These are phyloP conservation scores for Phania funesta DNA, from an alignment of 2,888 invertebrate species.

Conservation along the genomic window DNA sequence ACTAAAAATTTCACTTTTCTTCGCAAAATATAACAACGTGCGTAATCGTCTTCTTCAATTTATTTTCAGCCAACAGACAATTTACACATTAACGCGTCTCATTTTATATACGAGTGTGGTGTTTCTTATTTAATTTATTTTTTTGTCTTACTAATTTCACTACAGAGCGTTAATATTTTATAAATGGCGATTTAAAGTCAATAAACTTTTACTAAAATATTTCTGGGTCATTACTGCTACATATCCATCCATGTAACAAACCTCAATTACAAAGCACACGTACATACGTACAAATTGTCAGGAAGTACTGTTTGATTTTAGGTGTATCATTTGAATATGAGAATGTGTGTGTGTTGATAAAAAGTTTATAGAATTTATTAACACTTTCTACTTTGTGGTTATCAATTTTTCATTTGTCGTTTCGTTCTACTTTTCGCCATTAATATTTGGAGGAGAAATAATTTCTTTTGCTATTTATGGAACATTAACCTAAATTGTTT, in stretches of 20 bases:
- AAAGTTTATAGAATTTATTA: conserved; percentile 44
- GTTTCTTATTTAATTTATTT: not conserved
- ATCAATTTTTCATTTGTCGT: conserved; percentile 20
- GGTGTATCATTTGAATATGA: not conserved
- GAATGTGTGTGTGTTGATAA: not conserved
- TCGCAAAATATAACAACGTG: conserved; percentile 34
- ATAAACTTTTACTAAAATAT: conserved; percentile 28
- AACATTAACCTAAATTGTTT: conserved; percentile 54
- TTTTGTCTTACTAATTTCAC: not conserved
- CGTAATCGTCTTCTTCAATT: conserved; percentile 49
- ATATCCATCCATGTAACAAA: conserved; percentile 35
- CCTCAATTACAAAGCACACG: conserved; percentile 41
- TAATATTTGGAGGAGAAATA: conserved; percentile 49
- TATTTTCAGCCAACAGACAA: not conserved
- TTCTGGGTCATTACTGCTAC: not conserved
- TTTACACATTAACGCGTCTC: not conserved
- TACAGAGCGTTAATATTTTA: too few species aligned
- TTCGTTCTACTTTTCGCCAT: not conserved
- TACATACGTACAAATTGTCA: conserved; percentile 30
- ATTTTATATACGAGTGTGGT: not conserved
- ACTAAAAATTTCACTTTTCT: conserved; percentile 58
- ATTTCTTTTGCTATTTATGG: conserved; percentile 57
- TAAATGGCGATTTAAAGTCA: conserved; percentile 6
- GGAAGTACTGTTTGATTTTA: conserved; percentile 13
- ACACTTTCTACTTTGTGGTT: conserved; percentile 60